Conservation (phyloP, 2,797 vertebrate genomes). For the Ambastaia sidthimunki region DNA sequence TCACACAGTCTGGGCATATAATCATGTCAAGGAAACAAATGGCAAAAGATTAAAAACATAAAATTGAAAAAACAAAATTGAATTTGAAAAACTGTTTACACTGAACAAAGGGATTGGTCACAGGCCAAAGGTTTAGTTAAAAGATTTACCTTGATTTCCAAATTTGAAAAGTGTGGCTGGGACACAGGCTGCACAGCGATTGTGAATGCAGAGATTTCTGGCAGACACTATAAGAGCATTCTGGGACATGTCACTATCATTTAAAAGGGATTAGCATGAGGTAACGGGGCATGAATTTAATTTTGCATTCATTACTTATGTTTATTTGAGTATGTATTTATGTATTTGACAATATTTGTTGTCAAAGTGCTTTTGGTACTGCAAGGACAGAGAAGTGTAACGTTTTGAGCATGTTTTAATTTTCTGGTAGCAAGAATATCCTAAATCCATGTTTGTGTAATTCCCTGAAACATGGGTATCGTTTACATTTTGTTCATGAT, state of each 20-base stretch:
- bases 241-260: constrained; percentile 29
- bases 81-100: not conserved
- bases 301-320: constrained; percentile 12
- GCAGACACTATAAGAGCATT: constrained; percentile 35
- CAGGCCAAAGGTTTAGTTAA: constrained; percentile 21
- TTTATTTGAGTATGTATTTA: not conserved
- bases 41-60: not conserved
- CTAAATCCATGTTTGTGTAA: constrained; percentile 12
- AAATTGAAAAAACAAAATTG: not conserved
- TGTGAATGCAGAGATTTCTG: constrained; percentile 16
- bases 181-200: not conserved
- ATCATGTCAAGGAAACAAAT: not conserved
- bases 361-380: not conserved
- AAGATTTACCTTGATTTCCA: constrained; percentile 5
- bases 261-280: constrained; percentile 53
- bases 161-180: not conserved
- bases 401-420: not conserved
- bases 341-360: not conserved
- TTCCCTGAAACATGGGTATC: constrained; percentile 3
- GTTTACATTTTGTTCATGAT: constrained; percentile 11
- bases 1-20: not conserved
- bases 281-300: constrained; percentile 37
- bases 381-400: not conserved
- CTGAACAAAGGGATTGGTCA: constrained; percentile 23
- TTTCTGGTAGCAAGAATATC: not conserved